These are phyloP conservation scores for Smutsia temminckii DNA, from an alignment of 2,797 vertebrate species.

Conservation along the genomic window DNA sequence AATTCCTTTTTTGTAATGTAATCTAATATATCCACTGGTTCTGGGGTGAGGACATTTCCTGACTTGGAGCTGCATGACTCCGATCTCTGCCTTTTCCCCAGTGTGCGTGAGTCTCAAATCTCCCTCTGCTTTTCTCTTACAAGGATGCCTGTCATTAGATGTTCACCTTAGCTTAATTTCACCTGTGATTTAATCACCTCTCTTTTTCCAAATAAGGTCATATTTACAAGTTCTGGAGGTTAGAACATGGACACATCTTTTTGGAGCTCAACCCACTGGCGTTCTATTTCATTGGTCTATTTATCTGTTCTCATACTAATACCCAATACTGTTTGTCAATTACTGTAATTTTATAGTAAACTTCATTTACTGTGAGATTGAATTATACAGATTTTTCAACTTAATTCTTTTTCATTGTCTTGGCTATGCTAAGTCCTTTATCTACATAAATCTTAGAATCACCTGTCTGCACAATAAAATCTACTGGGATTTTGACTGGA, in stretches of 20 bases:
- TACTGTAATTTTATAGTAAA: neutral
- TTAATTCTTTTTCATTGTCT: neutral
- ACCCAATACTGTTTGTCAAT: neutral
- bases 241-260: neutral
- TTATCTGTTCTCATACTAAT: neutral
- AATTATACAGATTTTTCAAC: neutral
- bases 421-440: neutral
- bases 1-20: neutral
- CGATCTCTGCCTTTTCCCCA: neutral
- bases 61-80: neutral
- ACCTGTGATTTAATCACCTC: neutral
- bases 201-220: neutral
- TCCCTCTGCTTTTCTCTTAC: neutral
- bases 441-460: neutral
- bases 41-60: neutral
- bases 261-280: neutral
- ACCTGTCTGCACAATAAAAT: neutral
- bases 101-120: neutral
- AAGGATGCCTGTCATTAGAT: neutral
- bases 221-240: neutral
- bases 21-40: neutral
- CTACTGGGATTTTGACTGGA: neutral
- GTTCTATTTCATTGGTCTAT: neutral
- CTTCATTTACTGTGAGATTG: neutral
- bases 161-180: neutral